Evolutionary conservation across 2,888 invertebrate species (phyloP), one percentile per base, ranked within the genome.

Genomic region (Papilio gigon): DNA sequence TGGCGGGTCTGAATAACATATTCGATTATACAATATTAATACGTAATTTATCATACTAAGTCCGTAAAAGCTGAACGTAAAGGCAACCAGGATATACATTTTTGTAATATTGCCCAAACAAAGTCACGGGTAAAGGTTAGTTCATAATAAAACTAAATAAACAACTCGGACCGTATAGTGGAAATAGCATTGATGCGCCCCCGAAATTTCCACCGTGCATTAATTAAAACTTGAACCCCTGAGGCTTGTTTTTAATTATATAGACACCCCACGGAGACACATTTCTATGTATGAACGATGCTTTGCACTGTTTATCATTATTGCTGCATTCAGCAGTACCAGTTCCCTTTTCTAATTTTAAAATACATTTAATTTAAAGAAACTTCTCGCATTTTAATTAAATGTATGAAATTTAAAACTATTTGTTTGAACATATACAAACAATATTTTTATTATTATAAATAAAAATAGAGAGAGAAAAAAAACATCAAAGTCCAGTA

Each of bases 221-320:
- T 81, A 82, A 81, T 84, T 80, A 64, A 80, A 79, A 82, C 79
- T 76, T 74, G 75, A 79, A 75, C 78, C 77, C 79, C 81, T 76
- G 79, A 80, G 78, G 80, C 78, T 75, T 71, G 68, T 73, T 75
- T 80, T 81, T 83, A 82, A 82, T 84, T 80, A 83, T 81, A 83
- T 78, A 72, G 73, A 79, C 77, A 76, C 67, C 72, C 72, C 64
- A 71, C 68, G 68, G 71, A 71, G 74, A 75, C 73, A 71, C 75
- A 73, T 76, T 76, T 75, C 71, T 70, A 74, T 71, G 65, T 67
- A 66, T 61, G 53, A 33, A 20, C 42, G 50, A 69, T 42, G 35
- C n/a, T 40, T 27, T 60, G 22, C 60, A 40, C n/a, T 60, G 60
- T 40, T 60, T 40, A 30, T 20, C 14, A 33, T 47, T 56, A 30